Evolutionary conservation across 1,140 invertebrate species (phyloP).

Genomic region (Calliphora vicina): DNA sequence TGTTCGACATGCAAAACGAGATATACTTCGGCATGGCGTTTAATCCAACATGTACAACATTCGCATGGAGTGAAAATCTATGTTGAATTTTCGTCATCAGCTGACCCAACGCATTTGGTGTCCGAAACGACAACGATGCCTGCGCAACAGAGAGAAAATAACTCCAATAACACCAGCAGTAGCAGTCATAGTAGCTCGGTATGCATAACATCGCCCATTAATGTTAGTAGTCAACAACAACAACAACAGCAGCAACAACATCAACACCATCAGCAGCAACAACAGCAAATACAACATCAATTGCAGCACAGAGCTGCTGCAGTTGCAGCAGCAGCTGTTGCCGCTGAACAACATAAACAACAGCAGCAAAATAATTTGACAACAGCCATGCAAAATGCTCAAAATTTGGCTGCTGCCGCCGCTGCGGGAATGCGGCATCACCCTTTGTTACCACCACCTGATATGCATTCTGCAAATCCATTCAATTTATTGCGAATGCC

Average conservation of each 20-base stretch:
- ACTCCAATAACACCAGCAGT: slow-evolving; percentile 33
- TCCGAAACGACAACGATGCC: neutral
- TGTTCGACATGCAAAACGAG: slow-evolving; percentile 94
- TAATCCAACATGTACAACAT: slow-evolving; percentile 94
- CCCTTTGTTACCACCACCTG: slow-evolving; percentile 71
- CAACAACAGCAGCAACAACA: neutral
- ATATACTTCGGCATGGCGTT: slow-evolving; percentile 89
- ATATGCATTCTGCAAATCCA: slow-evolving; percentile 72
- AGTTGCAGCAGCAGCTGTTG: slow-evolving; percentile 38
- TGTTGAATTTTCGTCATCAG: slow-evolving; percentile 67
- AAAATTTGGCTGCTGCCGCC: slow-evolving; percentile 68
- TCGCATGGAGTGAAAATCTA: slow-evolving; percentile 94
- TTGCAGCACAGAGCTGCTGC: slow-evolving; percentile 60
- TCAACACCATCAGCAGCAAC: slow-evolving; percentile 29
- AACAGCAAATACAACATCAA: slow-evolving; percentile 36
- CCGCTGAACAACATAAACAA: slow-evolving; percentile 62
- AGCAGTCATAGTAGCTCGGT: slow-evolving; percentile 27
- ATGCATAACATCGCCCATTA: neutral
- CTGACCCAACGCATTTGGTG: slow-evolving; percentile 30
- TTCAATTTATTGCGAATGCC: slow-evolving; percentile 75
- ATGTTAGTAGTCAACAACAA: neutral
- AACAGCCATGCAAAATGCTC: slow-evolving; percentile 67
- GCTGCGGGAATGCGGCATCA: slow-evolving; percentile 70
- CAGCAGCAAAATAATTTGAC: slow-evolving; percentile 66
- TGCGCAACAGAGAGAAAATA: neutral